Evolutionary conservation across 2,888 invertebrate species (phyloP), one percentile per base, ranked within the genome.

Genomic region (Platypus cylindrus): DNA sequence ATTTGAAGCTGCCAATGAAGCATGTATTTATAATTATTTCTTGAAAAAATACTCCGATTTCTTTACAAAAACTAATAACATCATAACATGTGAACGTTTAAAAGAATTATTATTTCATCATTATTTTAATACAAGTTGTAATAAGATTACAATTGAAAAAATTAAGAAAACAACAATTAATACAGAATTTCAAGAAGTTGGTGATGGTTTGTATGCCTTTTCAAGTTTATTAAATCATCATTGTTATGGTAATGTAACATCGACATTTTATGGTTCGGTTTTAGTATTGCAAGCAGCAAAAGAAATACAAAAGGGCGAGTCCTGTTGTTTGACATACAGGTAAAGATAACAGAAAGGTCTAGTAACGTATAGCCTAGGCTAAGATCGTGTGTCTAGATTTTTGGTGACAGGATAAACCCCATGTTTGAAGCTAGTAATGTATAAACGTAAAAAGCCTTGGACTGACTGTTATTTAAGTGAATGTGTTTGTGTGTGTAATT

Each of bases 141-240:
- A 39, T 22, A 36, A 38, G 17, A 23, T 42, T 8, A 17, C 34
- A 2, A 32, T 42, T 8, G 39, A 42, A 17, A 42, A 42, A 18
- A 37, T 32, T 17, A 42, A 37, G 20, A 42, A 44, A 20, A 30
- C 34, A 5, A 33, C 33, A 2, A 20, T 36, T 2, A 40, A 38
- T 16, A 37, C 38, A n/a, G 41, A 44, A 16, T 37, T 36, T 41
- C 37, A 36, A 29, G 35, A 37, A 30, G 36, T 38, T n/a, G 42
- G 40, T 14, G 38, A 43, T 7, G 45, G 27, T 1, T 30, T 45
- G 15, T 45, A 44, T 31, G 73, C 82, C 2, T 79, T 83, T 48
- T 65, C 74, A 26, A 83, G 83, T 24, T 63, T 90, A 27, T 56
- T 89, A 14, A 60, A 93, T 62, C 91, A 93, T 58, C 83, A 86